These are phyloP conservation scores for Pseudochromis fuscus DNA, from an alignment of 2,797 vertebrate species.

Conservation along the genomic window DNA sequence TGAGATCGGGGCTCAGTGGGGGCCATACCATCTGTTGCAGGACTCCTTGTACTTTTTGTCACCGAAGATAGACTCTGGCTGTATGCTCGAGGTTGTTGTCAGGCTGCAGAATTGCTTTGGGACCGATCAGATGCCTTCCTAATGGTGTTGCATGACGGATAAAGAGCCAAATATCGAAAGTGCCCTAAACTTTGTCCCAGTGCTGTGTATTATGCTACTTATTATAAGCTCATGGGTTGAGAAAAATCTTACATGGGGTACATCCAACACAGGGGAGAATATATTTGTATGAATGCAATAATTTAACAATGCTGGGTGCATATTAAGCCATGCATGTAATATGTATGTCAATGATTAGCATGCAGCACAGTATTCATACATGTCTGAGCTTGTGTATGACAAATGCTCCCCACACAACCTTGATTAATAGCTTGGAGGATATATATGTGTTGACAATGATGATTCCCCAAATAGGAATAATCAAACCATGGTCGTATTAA, in stretches of 20 bases:
- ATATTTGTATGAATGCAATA: not conserved
- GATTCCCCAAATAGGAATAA: constrained; percentile 71
- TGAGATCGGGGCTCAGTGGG: not conserved
- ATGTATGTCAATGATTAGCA: constrained; percentile 33
- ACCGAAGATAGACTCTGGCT: not conserved
- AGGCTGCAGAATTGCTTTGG: not conserved
- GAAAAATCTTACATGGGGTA: no score
- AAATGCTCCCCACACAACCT: constrained; percentile 22
- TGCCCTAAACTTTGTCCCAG: not conserved
- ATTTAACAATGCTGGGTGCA: constrained; percentile 16
- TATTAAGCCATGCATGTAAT: constrained; percentile 7
- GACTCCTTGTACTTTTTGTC: not conserved
- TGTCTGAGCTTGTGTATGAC: constrained; percentile 31
- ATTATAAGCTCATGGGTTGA: no score
- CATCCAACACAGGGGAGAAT: not conserved
- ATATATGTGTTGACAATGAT: constrained; percentile 35
- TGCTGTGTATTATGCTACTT: not conserved
- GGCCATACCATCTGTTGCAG: not conserved
- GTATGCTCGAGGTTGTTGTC: no score
- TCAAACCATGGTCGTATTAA: constrained; percentile 63
- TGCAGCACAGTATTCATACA: not conserved
- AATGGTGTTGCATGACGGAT: no score
- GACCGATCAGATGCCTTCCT: no score
- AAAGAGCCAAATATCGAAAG: no score
- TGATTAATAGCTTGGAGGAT: constrained; percentile 64